phyloP scores from a whole-genome alignment of 2,113 vertebrate species.

The Lanius collurio region DNA sequence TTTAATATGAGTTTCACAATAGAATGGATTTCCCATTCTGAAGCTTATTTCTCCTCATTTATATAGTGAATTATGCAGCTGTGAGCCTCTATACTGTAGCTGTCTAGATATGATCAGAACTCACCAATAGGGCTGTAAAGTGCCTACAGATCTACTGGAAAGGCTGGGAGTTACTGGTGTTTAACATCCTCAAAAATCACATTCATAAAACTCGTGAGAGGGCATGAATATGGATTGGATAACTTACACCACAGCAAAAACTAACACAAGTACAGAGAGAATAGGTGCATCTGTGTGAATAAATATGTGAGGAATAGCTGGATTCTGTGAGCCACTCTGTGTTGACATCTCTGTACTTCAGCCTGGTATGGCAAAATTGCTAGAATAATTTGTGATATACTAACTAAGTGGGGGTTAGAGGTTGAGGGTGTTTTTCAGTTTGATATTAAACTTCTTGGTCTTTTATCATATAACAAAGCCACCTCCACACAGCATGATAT shows the following conservation, averaged over 20 bases:
- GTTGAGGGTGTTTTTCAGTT: neutral
- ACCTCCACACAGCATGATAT: neutral
- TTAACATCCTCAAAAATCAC: rapidly evolving
- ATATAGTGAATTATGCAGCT: neutral
- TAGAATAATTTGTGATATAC: neutral
- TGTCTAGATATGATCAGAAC: neutral
- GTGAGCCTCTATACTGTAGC: neutral
- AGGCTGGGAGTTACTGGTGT: neutral
- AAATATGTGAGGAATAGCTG: rapidly evolving
- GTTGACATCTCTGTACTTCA: neutral
- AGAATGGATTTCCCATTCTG: neutral
- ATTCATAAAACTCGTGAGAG: neutral
- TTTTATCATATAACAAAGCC: neutral
- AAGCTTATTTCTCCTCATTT: neutral
- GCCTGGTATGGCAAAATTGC: rapidly evolving
- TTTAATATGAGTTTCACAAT: neutral
- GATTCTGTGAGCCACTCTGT: neutral
- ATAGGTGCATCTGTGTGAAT: neutral
- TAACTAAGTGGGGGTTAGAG: neutral
- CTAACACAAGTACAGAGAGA: neutral
- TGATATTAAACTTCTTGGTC: neutral
- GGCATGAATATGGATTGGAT: neutral
- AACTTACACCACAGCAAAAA: neutral
- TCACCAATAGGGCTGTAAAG: neutral
- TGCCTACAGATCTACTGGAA: neutral